Evolutionary conservation across 2,797 vertebrate species (phyloP).

Genomic region (Sciurus carolinensis): DNA sequence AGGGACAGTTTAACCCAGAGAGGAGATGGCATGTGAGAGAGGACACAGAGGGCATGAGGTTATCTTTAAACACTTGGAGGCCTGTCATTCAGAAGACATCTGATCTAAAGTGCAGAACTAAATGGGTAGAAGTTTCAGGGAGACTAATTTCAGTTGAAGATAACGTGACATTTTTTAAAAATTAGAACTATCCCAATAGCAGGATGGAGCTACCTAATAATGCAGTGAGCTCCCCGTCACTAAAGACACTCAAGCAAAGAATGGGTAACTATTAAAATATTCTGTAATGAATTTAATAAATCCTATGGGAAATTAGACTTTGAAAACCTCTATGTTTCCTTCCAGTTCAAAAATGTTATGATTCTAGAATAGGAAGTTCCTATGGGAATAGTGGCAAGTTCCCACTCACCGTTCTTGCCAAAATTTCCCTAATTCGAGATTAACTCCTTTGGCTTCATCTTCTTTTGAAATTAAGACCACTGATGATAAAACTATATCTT

Average conservation of each 20-base stretch:
- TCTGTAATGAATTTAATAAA: slow-evolving; percentile 30
- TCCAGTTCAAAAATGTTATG: slow-evolving; percentile 34
- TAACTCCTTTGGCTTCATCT: slow-evolving; percentile 37
- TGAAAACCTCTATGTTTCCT: slow-evolving; percentile 42
- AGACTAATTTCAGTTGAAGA: slow-evolving; percentile 61
- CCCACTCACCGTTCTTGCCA: slow-evolving; percentile 20
- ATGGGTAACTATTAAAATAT: slow-evolving; percentile 33
- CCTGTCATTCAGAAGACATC: background rate
- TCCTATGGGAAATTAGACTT: slow-evolving; percentile 53
- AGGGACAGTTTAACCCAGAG: background rate
- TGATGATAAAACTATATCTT: slow-evolving; percentile 26
- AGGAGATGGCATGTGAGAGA: background rate
- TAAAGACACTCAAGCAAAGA: slow-evolving; percentile 18
- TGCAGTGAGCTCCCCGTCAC: background rate
- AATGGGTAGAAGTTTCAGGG: background rate
- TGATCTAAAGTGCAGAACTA: background rate
- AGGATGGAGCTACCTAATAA: background rate
- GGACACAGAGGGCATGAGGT: background rate
- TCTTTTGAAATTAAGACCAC: slow-evolving; percentile 53
- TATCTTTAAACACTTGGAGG: background rate
- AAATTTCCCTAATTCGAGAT: slow-evolving; percentile 29
- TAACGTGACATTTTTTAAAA: background rate
- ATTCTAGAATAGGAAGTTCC: background rate
- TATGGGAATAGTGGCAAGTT: background rate
- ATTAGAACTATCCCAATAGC: background rate